Evolutionary conservation across 2,113 vertebrate species (phyloP).

Genomic region (Bufo bufo): DNA sequence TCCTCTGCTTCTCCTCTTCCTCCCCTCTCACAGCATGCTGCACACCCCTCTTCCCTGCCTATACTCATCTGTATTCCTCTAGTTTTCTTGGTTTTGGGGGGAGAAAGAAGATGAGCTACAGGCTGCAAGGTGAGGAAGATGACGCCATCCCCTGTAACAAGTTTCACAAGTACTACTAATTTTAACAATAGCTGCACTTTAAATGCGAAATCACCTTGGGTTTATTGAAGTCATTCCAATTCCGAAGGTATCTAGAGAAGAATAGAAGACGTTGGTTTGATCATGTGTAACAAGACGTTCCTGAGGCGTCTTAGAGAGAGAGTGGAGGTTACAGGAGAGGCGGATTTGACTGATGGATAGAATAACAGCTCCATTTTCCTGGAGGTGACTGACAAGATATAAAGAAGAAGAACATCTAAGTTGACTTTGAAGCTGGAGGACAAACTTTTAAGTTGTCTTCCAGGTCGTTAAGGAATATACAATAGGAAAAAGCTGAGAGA

Average conservation of each 20-base stretch:
- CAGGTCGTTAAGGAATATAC: background rate
- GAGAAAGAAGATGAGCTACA: too few species aligned
- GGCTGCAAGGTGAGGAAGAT: too few species aligned
- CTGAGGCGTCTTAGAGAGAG: background rate
- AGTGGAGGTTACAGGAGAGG: slow-evolving; percentile 4
- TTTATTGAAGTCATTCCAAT: background rate
- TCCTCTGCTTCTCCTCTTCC: too few species aligned
- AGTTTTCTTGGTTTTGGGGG: too few species aligned
- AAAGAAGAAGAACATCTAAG: background rate
- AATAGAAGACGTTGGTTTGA: background rate
- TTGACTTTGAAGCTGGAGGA: background rate
- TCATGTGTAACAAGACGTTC: background rate
- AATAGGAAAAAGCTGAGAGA: background rate
- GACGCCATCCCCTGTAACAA: too few species aligned
- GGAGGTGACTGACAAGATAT: background rate
- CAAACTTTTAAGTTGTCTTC: background rate
- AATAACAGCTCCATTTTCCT: background rate
- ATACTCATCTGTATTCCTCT: too few species aligned
- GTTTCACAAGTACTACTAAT: too few species aligned
- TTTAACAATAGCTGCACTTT: background rate
- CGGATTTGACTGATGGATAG: background rate
- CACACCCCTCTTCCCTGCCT: too few species aligned
- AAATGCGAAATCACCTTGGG: background rate
- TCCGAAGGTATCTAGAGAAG: background rate
- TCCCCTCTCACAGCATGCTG: too few species aligned